Percentiles rank a stretch among this genome's conserved stretches.
phyloP scores from a whole-genome alignment of 2,113 vertebrate genomes.

The human region GRCh38 chr12:131526501-131527000 shows the following conservation, averaged over 20 bases:
- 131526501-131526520: too few relatives aligned
- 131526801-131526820: background rate
- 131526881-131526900: too few relatives aligned
- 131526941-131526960: fast-evolving
- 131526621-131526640: too few relatives aligned
- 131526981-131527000: background rate
- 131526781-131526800: background rate
- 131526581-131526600: too few relatives aligned
- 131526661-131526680: background rate
- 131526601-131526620: too few relatives aligned
- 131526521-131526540: too few relatives aligned
- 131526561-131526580: too few relatives aligned
- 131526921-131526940: background rate
- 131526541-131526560: too few relatives aligned
- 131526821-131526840: fast-evolving
- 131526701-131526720: background rate
- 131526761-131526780: background rate
- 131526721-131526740: background rate
- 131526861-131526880: background rate
- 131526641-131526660: background rate
- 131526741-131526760: too few relatives aligned
- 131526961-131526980: fast-evolving
- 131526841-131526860: fast-evolving
- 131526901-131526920: background rate
- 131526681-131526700: background rate